phyloP scores from a whole-genome alignment of 2,797 vertebrate species.

The Ambastaia sidthimunki region DNA sequence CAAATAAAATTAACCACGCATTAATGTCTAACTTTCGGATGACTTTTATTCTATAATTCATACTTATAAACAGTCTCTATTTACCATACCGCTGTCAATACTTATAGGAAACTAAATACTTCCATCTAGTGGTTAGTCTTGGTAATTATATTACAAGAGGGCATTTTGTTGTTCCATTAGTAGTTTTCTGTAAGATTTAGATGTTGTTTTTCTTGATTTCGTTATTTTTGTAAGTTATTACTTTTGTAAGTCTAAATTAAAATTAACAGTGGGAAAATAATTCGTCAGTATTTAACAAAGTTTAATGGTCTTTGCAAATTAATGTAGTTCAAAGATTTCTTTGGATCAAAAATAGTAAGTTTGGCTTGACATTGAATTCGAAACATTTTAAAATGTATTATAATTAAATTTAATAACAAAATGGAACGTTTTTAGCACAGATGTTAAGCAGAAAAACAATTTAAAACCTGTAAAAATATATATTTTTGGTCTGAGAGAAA shows the following conservation, averaged over 20 bases:
- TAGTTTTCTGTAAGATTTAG: neutral
- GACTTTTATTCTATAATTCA: too few species aligned
- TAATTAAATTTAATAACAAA: neutral
- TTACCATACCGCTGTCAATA: neutral
- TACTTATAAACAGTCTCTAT: too few species aligned
- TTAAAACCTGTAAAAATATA: neutral
- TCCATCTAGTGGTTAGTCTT: slow-evolving; percentile 30
- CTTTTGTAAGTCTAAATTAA: too few species aligned
- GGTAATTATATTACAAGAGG: neutral
- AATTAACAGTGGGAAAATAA: too few species aligned
- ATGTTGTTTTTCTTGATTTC: neutral
- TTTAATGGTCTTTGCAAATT: too few species aligned
- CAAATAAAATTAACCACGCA: too few species aligned
- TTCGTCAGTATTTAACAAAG: too few species aligned
- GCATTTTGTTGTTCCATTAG: neutral
- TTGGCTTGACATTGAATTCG: neutral
- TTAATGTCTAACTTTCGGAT: too few species aligned
- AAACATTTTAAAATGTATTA: neutral
- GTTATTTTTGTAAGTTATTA: neutral
- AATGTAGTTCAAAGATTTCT: too few species aligned
- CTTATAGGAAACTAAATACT: neutral
- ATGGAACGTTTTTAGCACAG: neutral
- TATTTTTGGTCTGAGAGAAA: neutral
- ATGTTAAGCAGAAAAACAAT: neutral
- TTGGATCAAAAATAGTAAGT: neutral